These are phyloP conservation scores for Thinocorus orbignyianus DNA, from an alignment of 2,113 vertebrate species.

Conservation along the genomic window DNA sequence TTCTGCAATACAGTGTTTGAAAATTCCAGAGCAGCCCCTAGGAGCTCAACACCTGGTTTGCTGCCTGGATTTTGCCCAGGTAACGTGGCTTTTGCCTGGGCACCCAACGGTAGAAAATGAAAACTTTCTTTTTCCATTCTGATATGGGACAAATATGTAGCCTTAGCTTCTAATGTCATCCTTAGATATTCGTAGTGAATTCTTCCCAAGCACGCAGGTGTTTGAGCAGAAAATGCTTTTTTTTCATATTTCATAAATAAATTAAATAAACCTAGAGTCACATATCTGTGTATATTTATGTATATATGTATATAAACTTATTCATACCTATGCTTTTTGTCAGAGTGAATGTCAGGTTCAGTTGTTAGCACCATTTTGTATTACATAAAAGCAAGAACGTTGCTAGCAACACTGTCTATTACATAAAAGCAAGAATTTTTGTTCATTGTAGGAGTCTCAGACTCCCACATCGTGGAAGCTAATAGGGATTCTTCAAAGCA, in stretches of 20 bases:
- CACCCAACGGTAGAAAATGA: neutral
- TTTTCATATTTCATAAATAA: neutral
- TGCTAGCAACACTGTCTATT: neutral
- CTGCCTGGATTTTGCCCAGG: neutral
- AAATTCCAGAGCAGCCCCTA: neutral
- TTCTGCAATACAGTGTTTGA: neutral
- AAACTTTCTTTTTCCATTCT: neutral
- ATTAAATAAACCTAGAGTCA: neutral
- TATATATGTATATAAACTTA: neutral
- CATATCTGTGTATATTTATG: fast-evolving
- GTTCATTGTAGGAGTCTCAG: constrained; percentile 54
- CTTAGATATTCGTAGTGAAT: neutral
- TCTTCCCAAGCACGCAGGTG: neutral
- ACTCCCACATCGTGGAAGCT: constrained; percentile 21
- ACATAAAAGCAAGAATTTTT: constrained; percentile 59
- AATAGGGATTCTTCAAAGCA: constrained; percentile 2
- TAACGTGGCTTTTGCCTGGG: neutral
- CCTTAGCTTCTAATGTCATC: neutral
- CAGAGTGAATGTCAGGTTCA: neutral
- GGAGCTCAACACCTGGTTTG: neutral
- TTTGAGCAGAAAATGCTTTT: neutral
- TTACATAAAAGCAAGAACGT: constrained; percentile 23
- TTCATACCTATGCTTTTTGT: neutral
- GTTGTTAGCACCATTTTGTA: neutral
- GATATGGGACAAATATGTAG: neutral